Evolutionary conservation across 2,797 vertebrate species (phyloP), one percentile per base, ranked within the genome.

Genomic region (Epinephelus awoara): DNA sequence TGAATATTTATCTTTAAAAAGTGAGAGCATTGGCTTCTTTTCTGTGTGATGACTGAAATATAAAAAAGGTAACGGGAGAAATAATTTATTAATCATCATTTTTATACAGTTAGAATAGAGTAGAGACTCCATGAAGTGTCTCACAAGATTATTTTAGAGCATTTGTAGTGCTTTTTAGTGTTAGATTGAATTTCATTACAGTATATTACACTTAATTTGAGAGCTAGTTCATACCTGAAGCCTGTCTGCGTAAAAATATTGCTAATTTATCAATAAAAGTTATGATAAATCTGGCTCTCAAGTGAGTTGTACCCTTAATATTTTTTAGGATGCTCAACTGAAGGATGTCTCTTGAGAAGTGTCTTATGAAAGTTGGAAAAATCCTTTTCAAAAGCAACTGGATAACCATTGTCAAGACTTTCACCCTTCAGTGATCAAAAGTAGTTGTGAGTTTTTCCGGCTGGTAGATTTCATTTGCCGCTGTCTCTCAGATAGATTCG

Each of bases 401-500:
- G 52, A 77, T 77, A 82, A 80, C 67, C 23, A 63, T 77, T 83
- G 77, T 73, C 61, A 63, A 46, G 71, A 82, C 77, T 61, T 85
- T 76, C 73, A 75, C 57, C 76, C 84, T 59, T 46, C 78, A 29
- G 17, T 64, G 77, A 86, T 79, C 67, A 69, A 72, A 86, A 76
- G 77, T 17, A 66, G 70, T 59, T 69, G 72, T 66, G 74, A 66
- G 59, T 83, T 88, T 88, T 86, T 86, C 78, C 46, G 1, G 70
- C 58, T 71, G 78, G 76, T 73, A 51, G 82, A 68, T 90, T 88
- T 85, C 55, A 84, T 86, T 85, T 78, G 69, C 63, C 67, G 57
- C 76, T 25, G 67, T 84, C 64, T 80, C 34, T 75, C 80, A 27
- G 80, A 77, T 55, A 84, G 50, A 82, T 69, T 55, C 40, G 10